These are phyloP conservation scores for Harpagoxenus sublaevis DNA, from an alignment of 2,888 invertebrate species.

Conservation along the genomic window DNA sequence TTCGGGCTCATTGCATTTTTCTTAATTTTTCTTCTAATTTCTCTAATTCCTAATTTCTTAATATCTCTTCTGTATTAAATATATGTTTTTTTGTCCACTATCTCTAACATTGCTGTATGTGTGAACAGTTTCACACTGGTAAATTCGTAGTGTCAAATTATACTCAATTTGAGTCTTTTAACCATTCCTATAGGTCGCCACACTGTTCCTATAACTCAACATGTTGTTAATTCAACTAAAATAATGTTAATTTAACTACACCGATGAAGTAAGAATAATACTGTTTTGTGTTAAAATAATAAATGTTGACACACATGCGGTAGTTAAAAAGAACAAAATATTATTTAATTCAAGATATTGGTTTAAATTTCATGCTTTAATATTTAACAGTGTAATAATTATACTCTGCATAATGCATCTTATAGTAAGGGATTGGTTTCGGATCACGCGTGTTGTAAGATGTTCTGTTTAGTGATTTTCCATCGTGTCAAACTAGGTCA, in stretches of 20 bases:
- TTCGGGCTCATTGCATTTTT: background rate
- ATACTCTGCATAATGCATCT: background rate
- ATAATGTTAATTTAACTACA: too few species aligned
- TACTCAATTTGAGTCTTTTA: too few species aligned
- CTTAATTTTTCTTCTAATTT: background rate
- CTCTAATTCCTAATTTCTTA: background rate
- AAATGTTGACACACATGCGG: too few species aligned
- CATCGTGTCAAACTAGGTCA: constrained; percentile 24
- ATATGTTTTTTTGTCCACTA: background rate
- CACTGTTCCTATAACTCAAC: too few species aligned
- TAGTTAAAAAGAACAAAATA: too few species aligned
- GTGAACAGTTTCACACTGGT: background rate
- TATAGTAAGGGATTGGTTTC: background rate
- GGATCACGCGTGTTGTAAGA: background rate
- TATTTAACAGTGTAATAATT: background rate
- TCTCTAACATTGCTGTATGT: background rate
- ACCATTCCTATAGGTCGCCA: too few species aligned
- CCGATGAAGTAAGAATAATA: too few species aligned
- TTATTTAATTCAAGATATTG: too few species aligned
- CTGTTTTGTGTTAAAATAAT: too few species aligned
- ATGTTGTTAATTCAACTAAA: too few species aligned
- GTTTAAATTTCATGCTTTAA: too few species aligned
- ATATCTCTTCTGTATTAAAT: background rate
- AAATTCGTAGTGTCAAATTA: too few species aligned
- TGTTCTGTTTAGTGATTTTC: constrained; percentile 14